Conservation (phyloP, 1,140 invertebrate species). For the Theocolax elegans region DNA sequence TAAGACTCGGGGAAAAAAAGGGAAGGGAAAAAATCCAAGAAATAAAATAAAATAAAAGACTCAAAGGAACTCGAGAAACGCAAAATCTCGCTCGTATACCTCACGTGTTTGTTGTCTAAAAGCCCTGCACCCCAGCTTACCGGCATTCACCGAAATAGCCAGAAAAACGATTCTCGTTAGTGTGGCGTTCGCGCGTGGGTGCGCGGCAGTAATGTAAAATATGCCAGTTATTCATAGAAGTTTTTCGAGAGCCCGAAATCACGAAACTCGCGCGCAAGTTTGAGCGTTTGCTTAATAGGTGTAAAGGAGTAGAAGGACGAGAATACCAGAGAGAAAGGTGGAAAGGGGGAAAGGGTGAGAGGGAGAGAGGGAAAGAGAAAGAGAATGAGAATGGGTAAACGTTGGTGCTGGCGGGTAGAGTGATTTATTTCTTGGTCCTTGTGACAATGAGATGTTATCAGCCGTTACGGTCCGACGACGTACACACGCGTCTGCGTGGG, state of each 20-base stretch:
- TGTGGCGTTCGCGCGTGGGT: neutral
- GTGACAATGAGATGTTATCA: slow-evolving; percentile 64
- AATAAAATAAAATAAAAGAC: neutral
- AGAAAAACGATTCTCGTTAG: slow-evolving; percentile 30
- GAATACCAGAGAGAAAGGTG: neutral
- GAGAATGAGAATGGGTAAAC: neutral
- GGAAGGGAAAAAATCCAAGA: too few species aligned
- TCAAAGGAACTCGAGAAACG: neutral
- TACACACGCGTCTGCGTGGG: neutral
- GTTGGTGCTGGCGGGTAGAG: slow-evolving; percentile 4
- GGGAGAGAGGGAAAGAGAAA: neutral
- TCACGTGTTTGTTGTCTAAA: slow-evolving; percentile 4
- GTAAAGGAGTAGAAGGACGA: too few species aligned
- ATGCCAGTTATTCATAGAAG: slow-evolving; percentile 19
- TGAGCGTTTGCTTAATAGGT: too few species aligned
- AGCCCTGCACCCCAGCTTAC: neutral
- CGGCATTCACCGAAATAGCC: neutral
- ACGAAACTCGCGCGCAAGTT: too few species aligned
- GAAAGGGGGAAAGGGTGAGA: slow-evolving; percentile 9
- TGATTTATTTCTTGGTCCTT: slow-evolving; percentile 56
- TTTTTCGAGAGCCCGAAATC: neutral
- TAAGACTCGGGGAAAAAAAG: too few species aligned
- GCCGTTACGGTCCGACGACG: slow-evolving; percentile 31
- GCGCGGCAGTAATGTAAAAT: slow-evolving; percentile 21
- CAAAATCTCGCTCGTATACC: neutral